A percentile compares a stretch with the other conserved stretches of the same genome.
Conservation (phyloP, 2,797 vertebrate genomes). For the Platyrinchus mystaceus region DNA sequence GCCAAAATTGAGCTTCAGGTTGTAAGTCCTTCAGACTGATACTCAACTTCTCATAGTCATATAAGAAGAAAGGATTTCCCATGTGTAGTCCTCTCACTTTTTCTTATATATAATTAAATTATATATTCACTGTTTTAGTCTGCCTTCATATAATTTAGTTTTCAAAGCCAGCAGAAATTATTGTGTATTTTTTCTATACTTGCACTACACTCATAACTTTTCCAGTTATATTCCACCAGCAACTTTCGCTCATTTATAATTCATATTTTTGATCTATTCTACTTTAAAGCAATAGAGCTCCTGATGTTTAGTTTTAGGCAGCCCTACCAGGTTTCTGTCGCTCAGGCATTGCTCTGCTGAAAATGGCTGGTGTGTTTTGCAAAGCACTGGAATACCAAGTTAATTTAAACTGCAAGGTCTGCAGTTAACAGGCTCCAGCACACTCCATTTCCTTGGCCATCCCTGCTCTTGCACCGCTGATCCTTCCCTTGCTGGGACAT, state of each 20-base stretch:
- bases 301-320: neutral
- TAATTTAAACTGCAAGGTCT: neutral
- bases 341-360: neutral
- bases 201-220: neutral
- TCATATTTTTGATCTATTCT: slow-evolving; percentile 18
- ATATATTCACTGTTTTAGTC: neutral
- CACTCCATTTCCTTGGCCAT: neutral
- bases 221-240: neutral
- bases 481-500: neutral
- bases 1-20: neutral
- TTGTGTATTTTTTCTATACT: neutral
- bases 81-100: neutral
- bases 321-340: neutral
- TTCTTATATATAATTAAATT: neutral
- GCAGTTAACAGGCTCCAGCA: neutral
- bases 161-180: neutral
- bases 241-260: neutral
- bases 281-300: neutral
- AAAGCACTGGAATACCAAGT: neutral
- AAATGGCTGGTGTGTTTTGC: neutral
- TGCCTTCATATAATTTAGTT: neutral
- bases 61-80: neutral
- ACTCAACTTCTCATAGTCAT: neutral
- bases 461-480: neutral
- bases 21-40: neutral